Base-by-base conservation (phyloP, 2,888 invertebrate genomes). In the Mimachlamys varia region DNA sequence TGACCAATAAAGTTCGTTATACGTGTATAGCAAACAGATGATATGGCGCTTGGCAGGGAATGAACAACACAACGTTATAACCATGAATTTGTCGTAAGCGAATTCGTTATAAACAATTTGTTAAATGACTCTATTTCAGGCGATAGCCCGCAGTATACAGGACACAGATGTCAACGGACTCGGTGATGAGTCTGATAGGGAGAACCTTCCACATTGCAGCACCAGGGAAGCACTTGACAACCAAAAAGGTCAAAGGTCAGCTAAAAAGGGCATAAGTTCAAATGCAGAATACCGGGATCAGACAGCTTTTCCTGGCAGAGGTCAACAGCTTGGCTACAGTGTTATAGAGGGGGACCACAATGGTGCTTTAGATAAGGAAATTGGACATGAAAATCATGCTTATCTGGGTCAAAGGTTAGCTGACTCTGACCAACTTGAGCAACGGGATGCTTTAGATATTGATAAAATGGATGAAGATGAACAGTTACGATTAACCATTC, bases 401-500 rank as follows among this genome's bases (percentile, higher is more conserved):
- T n/a, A n/a, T 62, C 22, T 62, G 62, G 22, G n/a, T 62, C 22
- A 62, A 22, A 62, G 2, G n/a, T 62, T n/a, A 62, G n/a, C 10
- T 62, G n/a, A n/a, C 22, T 62, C 62, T 7, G 7, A 19, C 7
- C 7, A 22, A 3, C n/a, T 7, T 3, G 22, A 62, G 62, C 22
- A 19, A 62, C 17, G 62, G 1, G 62, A n/a, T 62, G 62, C 62
- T 62, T 22, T 62, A 7, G 7, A 62, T 15, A 50, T 53, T 87
- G 90, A 88, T 37, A 53, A 55, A 27, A 53, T 88, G 50, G 55
- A 55, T 27, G 88, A 90, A 88, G 90, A 90, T 3, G 90, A 90
- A 22, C 87, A 88, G 50, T 37, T 89, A 44, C 87, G 87, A 38
- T 37, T 89, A 33, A 88, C 89, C 22, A 87, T 89, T 37, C 53